Percentiles rank a stretch among this genome's conserved stretches.
Conservation (phyloP, 2,797 vertebrate species). For the Pangasius mekongensis region DNA sequence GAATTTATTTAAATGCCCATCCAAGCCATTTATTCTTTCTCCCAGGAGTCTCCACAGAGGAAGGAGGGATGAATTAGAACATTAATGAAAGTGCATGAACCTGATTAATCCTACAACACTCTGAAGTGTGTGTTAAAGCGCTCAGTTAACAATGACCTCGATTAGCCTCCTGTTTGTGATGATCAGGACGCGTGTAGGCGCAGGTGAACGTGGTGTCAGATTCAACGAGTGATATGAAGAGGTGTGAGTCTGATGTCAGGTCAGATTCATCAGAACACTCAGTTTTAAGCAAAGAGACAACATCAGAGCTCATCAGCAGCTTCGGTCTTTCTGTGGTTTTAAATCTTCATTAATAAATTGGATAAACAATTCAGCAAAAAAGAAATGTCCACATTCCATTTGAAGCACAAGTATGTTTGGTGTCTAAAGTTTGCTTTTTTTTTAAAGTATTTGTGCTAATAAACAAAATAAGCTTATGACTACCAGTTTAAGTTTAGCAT, state of each 20-base stretch:
- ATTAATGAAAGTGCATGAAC: slow-evolving; percentile 64
- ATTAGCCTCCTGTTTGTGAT: slow-evolving; percentile 53
- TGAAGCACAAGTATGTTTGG: neutral
- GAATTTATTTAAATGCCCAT: slow-evolving; percentile 45
- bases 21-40: slow-evolving; percentile 63
- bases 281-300: neutral
- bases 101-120: slow-evolving; percentile 72
- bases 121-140: slow-evolving; percentile 57
- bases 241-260: neutral
- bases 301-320: neutral
- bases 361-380: neutral
- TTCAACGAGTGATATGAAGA: slow-evolving; percentile 40
- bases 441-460: neutral
- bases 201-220: slow-evolving; percentile 62
- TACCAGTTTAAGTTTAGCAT: neutral
- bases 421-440: neutral
- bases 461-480: neutral
- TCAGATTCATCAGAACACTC: neutral
- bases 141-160: slow-evolving; percentile 65
- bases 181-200: slow-evolving; percentile 41
- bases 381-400: neutral
- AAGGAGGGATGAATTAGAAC: slow-evolving; percentile 67
- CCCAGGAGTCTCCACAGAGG: slow-evolving; percentile 58
- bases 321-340: neutral
- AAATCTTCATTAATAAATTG: neutral